Conservation (phyloP, 1,140 invertebrate species). For the Plectus sambesii region DNA sequence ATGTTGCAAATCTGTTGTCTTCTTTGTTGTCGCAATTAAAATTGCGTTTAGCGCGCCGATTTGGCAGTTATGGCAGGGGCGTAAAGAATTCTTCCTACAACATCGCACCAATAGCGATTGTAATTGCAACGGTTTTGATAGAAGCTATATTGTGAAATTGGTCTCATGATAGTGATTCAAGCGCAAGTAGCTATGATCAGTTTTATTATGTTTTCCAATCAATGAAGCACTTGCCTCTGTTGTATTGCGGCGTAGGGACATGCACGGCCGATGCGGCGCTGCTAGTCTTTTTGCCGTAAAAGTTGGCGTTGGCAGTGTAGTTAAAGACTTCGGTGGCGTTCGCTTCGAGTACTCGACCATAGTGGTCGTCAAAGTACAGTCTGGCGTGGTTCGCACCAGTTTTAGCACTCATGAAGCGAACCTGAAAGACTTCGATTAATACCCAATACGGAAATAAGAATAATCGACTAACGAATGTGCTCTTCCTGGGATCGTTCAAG, state of each 20-base stretch:
- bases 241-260: constrained; percentile 43
- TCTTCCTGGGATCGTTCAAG: constrained; percentile 36
- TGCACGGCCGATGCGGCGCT: constrained; percentile 42
- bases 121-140: constrained; percentile 12
- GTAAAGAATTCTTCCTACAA: constrained; percentile 12
- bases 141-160: constrained; percentile 11
- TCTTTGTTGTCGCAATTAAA: too few relatives aligned
- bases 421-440: constrained; percentile 32
- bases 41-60: not conserved
- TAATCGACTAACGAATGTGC: too few relatives aligned
- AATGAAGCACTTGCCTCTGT: constrained; percentile 35
- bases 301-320: constrained; percentile 38
- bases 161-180: constrained; percentile 8
- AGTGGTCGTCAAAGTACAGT: constrained; percentile 25
- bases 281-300: constrained; percentile 38
- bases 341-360: constrained; percentile 18
- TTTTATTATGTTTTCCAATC: too few relatives aligned
- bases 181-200: not conserved
- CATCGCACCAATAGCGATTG: too few relatives aligned
- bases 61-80: not conserved
- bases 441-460: too few relatives aligned
- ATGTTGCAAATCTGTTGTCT: too few relatives aligned
- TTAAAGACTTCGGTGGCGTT: constrained; percentile 28
- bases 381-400: constrained; percentile 19
- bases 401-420: constrained; percentile 42